phyloP scores from a whole-genome alignment of 2,888 invertebrate genomes.

The Apomyelois bistriatella region DNA sequence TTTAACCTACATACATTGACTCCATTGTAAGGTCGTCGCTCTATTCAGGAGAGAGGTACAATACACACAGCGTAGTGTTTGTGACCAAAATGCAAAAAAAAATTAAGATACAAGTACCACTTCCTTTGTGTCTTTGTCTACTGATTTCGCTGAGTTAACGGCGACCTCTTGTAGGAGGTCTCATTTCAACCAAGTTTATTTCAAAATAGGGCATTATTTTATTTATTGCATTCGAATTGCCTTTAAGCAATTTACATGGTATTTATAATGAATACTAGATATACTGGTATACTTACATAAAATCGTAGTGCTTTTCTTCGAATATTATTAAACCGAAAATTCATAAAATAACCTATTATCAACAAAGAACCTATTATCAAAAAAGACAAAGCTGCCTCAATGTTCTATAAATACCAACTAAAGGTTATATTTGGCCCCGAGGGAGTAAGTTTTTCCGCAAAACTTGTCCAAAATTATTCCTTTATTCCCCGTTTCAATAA shows the following conservation, averaged over 20 bases:
- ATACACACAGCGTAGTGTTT: not conserved
- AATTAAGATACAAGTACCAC: not conserved
- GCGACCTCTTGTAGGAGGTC: not conserved
- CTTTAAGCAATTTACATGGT: no score
- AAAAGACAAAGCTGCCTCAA: not conserved
- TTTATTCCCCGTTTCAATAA: constrained; percentile 6
- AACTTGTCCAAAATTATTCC: constrained; percentile 1
- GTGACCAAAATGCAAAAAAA: constrained; percentile 2
- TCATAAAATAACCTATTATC: not conserved
- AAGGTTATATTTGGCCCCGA: constrained; percentile 21
- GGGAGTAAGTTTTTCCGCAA: constrained; percentile 21
- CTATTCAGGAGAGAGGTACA: not conserved
- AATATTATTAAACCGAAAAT: no score
- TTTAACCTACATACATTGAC: constrained; percentile 5
- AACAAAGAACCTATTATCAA: not conserved
- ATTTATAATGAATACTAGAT: no score
- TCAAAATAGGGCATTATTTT: not conserved
- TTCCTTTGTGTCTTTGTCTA: constrained; percentile 4
- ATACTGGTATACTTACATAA: no score
- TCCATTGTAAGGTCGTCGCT: not conserved
- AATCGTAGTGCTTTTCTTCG: no score
- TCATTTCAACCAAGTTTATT: not conserved
- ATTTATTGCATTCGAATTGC: no score
- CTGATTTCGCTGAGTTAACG: not conserved
- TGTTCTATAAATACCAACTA: constrained; percentile 27